These are phyloP conservation scores for Cantharis flavilabris DNA, from an alignment of 2,888 invertebrate genomes.

Conservation along the genomic window DNA sequence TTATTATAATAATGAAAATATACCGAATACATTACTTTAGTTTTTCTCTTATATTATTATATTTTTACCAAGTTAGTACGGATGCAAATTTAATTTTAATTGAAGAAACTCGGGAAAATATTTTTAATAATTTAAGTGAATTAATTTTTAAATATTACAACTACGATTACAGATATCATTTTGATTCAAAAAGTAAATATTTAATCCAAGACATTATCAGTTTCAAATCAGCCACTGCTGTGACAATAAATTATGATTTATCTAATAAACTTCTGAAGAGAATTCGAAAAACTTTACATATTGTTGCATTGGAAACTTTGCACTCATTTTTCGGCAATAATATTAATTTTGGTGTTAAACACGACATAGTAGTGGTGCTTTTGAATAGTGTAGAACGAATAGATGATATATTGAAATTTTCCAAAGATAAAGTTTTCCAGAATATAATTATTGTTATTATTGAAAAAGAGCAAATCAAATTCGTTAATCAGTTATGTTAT, in stretches of 20 bases:
- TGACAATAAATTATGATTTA: neutral
- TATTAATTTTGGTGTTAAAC: neutral
- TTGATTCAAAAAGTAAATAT: neutral
- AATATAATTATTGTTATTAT: neutral
- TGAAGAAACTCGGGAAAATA: neutral
- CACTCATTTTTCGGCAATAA: neutral
- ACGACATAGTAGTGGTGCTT: neutral
- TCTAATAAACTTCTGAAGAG: neutral
- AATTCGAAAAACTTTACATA: neutral
- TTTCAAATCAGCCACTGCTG: neutral
- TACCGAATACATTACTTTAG: neutral
- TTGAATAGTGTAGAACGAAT: neutral
- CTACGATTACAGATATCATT: neutral
- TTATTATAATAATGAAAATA: neutral
- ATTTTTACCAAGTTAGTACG: neutral
- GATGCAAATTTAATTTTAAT: neutral
- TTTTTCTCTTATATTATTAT: neutral
- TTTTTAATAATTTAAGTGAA: neutral
- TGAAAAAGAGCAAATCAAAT: neutral
- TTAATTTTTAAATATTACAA: neutral
- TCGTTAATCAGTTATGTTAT: neutral
- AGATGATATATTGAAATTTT: neutral
- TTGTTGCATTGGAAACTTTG: neutral
- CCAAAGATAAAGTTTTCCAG: neutral
- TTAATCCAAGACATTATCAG: neutral